phyloP scores from a whole-genome alignment of 2,113 vertebrate genomes.

The Toxostoma redivivum region DNA sequence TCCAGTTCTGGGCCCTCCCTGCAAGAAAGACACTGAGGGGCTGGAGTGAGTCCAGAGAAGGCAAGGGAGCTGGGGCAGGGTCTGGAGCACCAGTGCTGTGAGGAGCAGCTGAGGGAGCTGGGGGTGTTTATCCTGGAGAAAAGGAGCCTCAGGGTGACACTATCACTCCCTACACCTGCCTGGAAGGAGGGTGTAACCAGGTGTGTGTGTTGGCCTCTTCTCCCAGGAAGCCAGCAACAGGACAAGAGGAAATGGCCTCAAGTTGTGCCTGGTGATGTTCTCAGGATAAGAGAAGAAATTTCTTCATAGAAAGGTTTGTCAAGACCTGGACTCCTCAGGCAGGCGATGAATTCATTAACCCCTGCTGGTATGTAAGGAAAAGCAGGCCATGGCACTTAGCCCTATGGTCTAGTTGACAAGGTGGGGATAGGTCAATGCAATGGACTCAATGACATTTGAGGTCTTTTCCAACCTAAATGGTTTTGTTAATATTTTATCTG shows the following conservation, averaged over 20 bases:
- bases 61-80: accelerated
- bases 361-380: not conserved
- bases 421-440: not conserved
- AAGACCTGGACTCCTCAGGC: not conserved
- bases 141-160: no score
- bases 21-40: not conserved
- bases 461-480: not conserved
- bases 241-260: not conserved
- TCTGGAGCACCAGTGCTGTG: not conserved
- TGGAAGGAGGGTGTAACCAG: accelerated
- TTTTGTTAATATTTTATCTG: not conserved
- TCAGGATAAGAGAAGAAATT: not conserved
- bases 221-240: not conserved
- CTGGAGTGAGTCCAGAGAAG: not conserved
- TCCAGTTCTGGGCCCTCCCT: not conserved
- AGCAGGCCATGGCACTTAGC: not conserved
- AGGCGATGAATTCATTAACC: not conserved
- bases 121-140: not conserved
- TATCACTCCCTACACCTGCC: accelerated
- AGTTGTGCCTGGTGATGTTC: not conserved
- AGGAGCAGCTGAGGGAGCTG: not conserved
- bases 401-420: not conserved
- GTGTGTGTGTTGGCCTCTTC: not conserved
- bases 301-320: not conserved
- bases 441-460: not conserved